These are phyloP conservation scores for Diachasmimorpha longicaudata DNA, from an alignment of 1,140 invertebrate genomes.

Conservation along the genomic window DNA sequence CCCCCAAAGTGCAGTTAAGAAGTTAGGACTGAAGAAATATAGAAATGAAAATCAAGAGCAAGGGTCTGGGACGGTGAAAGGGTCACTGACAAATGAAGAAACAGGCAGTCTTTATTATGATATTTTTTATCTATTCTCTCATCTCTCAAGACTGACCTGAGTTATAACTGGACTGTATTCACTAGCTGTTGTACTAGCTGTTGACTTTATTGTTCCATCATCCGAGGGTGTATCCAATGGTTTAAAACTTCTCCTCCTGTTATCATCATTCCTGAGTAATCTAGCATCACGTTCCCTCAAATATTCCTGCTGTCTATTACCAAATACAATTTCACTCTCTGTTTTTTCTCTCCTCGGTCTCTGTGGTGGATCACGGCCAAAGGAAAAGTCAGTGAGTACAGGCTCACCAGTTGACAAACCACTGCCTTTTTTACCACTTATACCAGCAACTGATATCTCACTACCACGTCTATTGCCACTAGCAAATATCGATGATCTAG, in stretches of 20 bases:
- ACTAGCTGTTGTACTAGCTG: constrained; percentile 58
- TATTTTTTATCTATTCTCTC: constrained; percentile 10
- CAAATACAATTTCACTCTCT: constrained; percentile 81
- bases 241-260: constrained; percentile 61
- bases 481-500: constrained; percentile 63
- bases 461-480: constrained; percentile 73
- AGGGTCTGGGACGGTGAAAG: neutral
- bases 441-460: constrained; percentile 59
- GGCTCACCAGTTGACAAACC: constrained; percentile 66
- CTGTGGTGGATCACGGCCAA: constrained; percentile 65
- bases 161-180: constrained; percentile 58
- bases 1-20: neutral
- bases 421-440: constrained; percentile 57
- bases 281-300: constrained; percentile 56
- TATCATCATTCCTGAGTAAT: constrained; percentile 51
- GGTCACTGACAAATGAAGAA: neutral
- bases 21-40: no score
- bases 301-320: constrained; percentile 63
- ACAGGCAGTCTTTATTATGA: neutral
- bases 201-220: constrained; percentile 57
- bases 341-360: constrained; percentile 82
- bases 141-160: constrained; percentile 53
- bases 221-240: constrained; percentile 55
- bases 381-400: constrained; percentile 73
- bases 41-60: neutral